Evolutionary conservation across 2,888 invertebrate genomes (phyloP).

Genomic region (Epinotia ramella): DNA sequence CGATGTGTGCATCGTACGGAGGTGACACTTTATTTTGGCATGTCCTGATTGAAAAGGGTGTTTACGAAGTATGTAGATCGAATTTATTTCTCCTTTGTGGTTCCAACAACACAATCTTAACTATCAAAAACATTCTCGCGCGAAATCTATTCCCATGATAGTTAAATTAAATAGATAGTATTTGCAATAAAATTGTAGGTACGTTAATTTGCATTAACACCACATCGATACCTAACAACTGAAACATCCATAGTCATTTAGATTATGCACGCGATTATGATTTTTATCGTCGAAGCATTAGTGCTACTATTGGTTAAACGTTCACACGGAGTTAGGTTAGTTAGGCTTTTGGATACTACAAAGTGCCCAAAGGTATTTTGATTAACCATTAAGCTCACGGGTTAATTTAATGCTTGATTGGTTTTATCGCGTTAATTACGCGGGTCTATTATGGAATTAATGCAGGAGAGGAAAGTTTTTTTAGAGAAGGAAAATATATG

Average conservation of each 20-base stretch:
- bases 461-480: neutral
- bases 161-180: constrained; percentile 41
- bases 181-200: constrained; percentile 15
- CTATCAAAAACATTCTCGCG: neutral
- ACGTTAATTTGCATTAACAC: constrained; percentile 13
- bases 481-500: neutral
- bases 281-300: neutral
- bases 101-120: neutral
- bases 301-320: neutral
- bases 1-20: too few relatives aligned
- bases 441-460: neutral
- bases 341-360: neutral
- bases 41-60: too few relatives aligned
- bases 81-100: too few relatives aligned
- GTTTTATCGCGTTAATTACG: constrained; percentile 15
- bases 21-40: too few relatives aligned
- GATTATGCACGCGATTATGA: neutral
- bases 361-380: constrained; percentile 18
- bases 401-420: constrained; percentile 17
- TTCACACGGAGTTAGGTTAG: neutral
- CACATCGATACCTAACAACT: neutral
- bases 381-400: constrained; percentile 8
- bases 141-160: constrained; percentile 53
- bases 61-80: too few relatives aligned
- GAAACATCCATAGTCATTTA: neutral